Evolutionary conservation across 2,888 invertebrate genomes (phyloP).

Genomic region (Lydus trimaculatus): DNA sequence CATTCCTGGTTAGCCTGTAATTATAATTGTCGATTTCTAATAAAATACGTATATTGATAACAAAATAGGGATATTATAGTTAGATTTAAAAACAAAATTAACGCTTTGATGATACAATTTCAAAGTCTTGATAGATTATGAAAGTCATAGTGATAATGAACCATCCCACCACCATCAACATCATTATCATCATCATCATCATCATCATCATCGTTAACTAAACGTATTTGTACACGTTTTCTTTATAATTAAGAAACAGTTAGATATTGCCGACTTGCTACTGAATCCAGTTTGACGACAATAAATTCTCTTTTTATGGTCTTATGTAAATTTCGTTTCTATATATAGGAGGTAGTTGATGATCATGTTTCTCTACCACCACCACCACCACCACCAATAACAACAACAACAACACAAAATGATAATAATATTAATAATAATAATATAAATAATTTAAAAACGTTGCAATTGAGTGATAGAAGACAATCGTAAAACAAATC

Average conservation of each 20-base stretch:
- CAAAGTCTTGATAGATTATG: constrained; percentile 18
- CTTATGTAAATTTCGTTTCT: constrained; percentile 50
- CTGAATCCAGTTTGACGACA: constrained; percentile 59
- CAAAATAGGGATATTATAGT: not conserved
- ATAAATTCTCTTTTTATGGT: constrained; percentile 58
- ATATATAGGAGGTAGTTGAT: constrained; percentile 45
- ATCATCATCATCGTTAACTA: constrained; percentile 21
- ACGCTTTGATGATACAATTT: constrained; percentile 19
- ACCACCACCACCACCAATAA: not conserved
- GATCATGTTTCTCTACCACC: constrained; percentile 28
- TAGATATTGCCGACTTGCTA: constrained; percentile 55
- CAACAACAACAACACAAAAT: not conserved
- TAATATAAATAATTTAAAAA: not conserved
- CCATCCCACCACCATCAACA: constrained; percentile 18
- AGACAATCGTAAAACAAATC: not conserved
- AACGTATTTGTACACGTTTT: constrained; percentile 45
- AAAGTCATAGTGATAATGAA: constrained; percentile 20
- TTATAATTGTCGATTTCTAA: not conserved
- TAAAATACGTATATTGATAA: not conserved
- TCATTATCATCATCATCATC: constrained; percentile 27
- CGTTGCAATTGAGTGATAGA: not conserved
- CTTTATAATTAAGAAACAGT: constrained; percentile 53
- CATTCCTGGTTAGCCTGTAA: not conserved
- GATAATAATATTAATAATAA: not conserved
- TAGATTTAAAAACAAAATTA: not conserved